Percentiles rank a stretch among this genome's conserved stretches.
These are phyloP conservation scores for Coranthus polyacanthus DNA, from an alignment of 2,797 vertebrate genomes.

Conservation along the genomic window DNA sequence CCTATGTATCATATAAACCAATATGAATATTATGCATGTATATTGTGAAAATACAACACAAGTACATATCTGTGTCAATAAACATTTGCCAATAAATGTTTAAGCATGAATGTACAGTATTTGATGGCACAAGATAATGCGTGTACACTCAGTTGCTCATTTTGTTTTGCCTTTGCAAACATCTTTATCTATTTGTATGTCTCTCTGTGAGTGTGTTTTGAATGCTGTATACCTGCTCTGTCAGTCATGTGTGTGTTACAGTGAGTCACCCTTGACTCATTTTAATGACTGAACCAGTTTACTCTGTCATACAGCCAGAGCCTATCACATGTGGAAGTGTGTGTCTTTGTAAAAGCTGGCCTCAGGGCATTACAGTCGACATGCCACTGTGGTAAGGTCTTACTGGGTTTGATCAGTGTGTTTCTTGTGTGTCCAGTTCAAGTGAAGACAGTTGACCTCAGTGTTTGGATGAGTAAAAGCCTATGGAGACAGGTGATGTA, in stretches of 20 bases:
- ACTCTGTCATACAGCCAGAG: constrained; percentile 54
- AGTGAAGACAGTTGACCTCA: constrained; percentile 71
- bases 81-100: no score
- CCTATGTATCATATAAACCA: not conserved
- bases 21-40: constrained; percentile 2
- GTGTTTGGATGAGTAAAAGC: constrained; percentile 66
- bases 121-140: constrained; percentile 29
- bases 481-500: constrained; percentile 62
- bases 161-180: constrained; percentile 23
- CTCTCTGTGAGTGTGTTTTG: constrained; percentile 3
- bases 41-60: constrained; percentile 6
- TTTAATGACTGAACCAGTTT: constrained; percentile 58
- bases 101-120: not conserved
- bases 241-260: constrained; percentile 46
- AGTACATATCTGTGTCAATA: constrained; percentile 27
- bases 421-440: constrained; percentile 72
- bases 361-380: constrained; percentile 65
- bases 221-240: constrained; percentile 21
- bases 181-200: constrained; percentile 59
- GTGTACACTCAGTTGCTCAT: not conserved
- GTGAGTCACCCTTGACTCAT: constrained; percentile 42
- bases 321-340: constrained; percentile 53
- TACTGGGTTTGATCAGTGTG: constrained; percentile 71
- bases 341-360: constrained; percentile 51
- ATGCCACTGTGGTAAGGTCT: constrained; percentile 66